Conservation (phyloP, 1,140 invertebrate genomes). For the Drosophila kurseongensis region DNA sequence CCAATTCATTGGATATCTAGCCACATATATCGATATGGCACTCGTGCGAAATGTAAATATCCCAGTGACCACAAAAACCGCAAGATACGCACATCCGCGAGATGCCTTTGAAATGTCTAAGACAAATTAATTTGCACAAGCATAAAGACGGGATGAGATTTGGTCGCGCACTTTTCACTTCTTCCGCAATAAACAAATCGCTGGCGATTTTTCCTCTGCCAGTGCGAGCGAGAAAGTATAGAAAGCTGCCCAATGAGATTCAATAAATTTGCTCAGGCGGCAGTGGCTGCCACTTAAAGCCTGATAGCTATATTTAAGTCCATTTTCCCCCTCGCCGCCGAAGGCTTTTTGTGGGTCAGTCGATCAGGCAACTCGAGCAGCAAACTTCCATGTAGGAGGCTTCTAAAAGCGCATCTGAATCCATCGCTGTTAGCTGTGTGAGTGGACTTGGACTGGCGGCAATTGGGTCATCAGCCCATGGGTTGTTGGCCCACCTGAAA, state of each 20-base stretch:
- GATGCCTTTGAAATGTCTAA: slow-evolving; percentile 78
- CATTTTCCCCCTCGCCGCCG: slow-evolving; percentile 22
- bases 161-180: slow-evolving; percentile 65
- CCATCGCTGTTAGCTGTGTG: slow-evolving; percentile 10
- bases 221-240: slow-evolving; percentile 58
- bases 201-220: slow-evolving; percentile 32
- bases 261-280: slow-evolving; percentile 71
- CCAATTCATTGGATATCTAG: slow-evolving; percentile 10
- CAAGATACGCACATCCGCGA: slow-evolving; percentile 73
- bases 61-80: slow-evolving; percentile 72
- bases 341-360: slow-evolving; percentile 67
- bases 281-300: slow-evolving; percentile 74
- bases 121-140: slow-evolving; percentile 44
- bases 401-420: slow-evolving; percentile 33
- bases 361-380: slow-evolving; percentile 38
- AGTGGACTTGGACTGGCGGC: slow-evolving; percentile 9
- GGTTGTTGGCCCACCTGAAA: slow-evolving; percentile 29
- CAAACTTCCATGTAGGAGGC: slow-evolving; percentile 41
- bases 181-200: slow-evolving; percentile 75
- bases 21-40: slow-evolving; percentile 48
- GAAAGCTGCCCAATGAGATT: slow-evolving; percentile 80
- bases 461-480: slow-evolving; percentile 53
- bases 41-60: slow-evolving; percentile 66
- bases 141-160: slow-evolving; percentile 44
- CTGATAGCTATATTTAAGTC: slow-evolving; percentile 82